phyloP scores from a whole-genome alignment of 2,113 vertebrate species.

The Callopanchax toddi region DNA sequence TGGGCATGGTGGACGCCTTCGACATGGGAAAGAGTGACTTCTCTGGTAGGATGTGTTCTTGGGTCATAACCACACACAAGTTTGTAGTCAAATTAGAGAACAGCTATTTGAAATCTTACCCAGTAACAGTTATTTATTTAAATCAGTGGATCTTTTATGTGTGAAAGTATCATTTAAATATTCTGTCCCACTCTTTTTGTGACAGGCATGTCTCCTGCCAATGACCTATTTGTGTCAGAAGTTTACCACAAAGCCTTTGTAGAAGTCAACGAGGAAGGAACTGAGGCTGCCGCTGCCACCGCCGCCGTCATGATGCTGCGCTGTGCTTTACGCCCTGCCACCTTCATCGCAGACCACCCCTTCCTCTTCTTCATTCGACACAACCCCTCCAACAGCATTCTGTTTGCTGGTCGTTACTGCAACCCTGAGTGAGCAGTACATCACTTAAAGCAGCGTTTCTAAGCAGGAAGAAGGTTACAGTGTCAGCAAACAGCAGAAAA shows the following conservation, averaged over 20 bases:
- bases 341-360: conserved; percentile 88
- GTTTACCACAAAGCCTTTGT: conserved; percentile 89
- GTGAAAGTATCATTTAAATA: neutral
- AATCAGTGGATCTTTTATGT: neutral
- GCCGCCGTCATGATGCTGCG: conserved; percentile 72
- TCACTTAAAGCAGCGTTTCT: neutral
- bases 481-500: neutral
- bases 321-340: conserved; percentile 46
- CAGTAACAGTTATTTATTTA: no score
- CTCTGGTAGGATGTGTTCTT: conserved; percentile 60
- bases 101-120: no score
- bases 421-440: conserved; percentile 70
- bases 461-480: conserved; percentile 2
- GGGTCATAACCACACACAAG: neutral
- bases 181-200: neutral
- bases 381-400: conserved; percentile 78
- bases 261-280: conserved; percentile 91
- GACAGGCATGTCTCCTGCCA: conserved; percentile 82
- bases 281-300: conserved; percentile 85
- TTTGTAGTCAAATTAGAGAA: neutral
- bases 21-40: conserved; percentile 73
- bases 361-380: conserved; percentile 90
- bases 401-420: conserved; percentile 85
- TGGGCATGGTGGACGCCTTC: conserved; percentile 88
- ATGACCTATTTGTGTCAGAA: conserved; percentile 83